Conservation (phyloP, 2,888 invertebrate genomes). For the Apodemia zela region DNA sequence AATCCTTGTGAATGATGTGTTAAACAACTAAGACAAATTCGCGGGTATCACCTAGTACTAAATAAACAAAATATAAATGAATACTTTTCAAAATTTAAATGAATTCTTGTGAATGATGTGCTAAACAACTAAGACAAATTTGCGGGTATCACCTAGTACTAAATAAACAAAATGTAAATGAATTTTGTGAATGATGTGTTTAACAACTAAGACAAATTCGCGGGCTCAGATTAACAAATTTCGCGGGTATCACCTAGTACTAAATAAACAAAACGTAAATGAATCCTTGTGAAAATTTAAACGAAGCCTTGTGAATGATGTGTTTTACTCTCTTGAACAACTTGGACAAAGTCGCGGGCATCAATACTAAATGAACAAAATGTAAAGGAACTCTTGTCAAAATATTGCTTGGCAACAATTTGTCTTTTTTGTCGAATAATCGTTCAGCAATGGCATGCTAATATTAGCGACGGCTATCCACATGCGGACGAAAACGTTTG, state of each 20-base stretch:
- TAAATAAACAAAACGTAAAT: too few relatives aligned
- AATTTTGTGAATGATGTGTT: too few relatives aligned
- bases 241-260: background rate
- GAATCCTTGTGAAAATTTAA: too few relatives aligned
- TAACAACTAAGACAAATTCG: background rate
- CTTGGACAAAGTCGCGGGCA: background rate
- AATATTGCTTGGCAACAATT: constrained; percentile 2
- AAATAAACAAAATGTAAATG: too few relatives aligned
- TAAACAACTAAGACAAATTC: background rate
- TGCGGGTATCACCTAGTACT: background rate
- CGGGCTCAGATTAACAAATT: too few relatives aligned
- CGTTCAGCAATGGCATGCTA: constrained; percentile 45
- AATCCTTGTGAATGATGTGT: too few relatives aligned
- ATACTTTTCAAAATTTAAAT: too few relatives aligned
- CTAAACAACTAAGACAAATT: background rate
- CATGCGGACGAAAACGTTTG: constrained; percentile 63
- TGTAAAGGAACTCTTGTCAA: background rate
- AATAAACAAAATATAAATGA: too few relatives aligned
- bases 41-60: background rate
- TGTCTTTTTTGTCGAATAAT: constrained; percentile 24
- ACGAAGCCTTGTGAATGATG: too few relatives aligned
- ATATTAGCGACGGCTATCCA: constrained; percentile 46
- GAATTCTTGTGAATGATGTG: too few relatives aligned
- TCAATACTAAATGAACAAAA: background rate
- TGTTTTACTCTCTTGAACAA: too few relatives aligned